Base-by-base conservation (phyloP, 2,888 invertebrate species). In the Pocota personata region DNA sequence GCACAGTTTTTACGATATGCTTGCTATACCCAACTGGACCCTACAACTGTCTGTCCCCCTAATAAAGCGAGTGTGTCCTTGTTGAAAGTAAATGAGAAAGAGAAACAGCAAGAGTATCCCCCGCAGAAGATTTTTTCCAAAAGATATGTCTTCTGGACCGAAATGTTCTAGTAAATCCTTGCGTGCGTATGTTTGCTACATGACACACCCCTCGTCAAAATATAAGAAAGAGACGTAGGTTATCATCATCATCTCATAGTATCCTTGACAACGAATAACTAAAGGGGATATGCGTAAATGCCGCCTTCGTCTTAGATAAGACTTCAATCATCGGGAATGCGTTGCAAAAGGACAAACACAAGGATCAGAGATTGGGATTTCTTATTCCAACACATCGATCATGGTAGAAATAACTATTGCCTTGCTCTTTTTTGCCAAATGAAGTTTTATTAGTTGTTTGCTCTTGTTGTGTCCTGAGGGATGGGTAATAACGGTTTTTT, bases 361-460 rank as follows among this genome's bases (percentile, higher is more conserved):
- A 8, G 55, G 46, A 48, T 48, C 67, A 35, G 52, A 76, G 37
- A 50, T 40, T 19, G 35, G 37, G 57, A 43, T 37, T 60, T 60
- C 40, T n/a, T 57, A 48, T 37, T 66, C 50, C 71, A 32, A 7
- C 69, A 7, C 69, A 71, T 80, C 84, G 84, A 84, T 80, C 80
- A 75, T 64, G 27, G 55, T 40, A 14, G 73, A 43, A 64, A 66
- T 58, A 72, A 55, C 24, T 12, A 24, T 46, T 48, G 52, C 30
- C 46, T 19, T 3, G 6, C 14, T 19, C 7, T 43, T 52, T 32
- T 58, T 73, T 58, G 10, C 40, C 69, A 75, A 84, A 79, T 79
- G 64, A 75, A 75, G 84, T 84, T 80, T 84, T 76, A 76, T 80
- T 75, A 71, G 80, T 76, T 69, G 58, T 55, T 46, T 30, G 16